Evolutionary conservation across 1,140 invertebrate species (phyloP).

Genomic region (Papilio polyxenes): DNA sequence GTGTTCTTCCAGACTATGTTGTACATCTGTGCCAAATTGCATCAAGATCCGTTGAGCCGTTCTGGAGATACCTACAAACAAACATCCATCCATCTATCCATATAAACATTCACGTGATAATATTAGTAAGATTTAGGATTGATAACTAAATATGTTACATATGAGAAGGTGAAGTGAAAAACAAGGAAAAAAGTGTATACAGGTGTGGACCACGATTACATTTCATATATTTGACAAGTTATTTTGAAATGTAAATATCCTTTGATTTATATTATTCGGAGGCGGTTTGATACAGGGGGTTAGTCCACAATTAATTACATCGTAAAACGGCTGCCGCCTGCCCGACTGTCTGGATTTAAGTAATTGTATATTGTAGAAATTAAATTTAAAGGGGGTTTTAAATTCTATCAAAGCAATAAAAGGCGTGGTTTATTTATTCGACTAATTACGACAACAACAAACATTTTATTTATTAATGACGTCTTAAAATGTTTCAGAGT

Average conservation of each 20-base stretch:
- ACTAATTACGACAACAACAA: slow-evolving; percentile 27
- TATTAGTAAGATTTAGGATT: no score
- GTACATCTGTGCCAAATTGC: no score
- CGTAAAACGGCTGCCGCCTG: slow-evolving; percentile 36
- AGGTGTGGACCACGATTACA: not conserved
- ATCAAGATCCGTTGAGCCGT: no score
- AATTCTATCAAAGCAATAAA: slow-evolving; percentile 37
- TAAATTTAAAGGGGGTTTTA: slow-evolving; percentile 35
- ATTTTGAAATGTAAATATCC: slow-evolving; percentile 28
- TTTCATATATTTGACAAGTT: slow-evolving; percentile 28
- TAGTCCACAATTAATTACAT: slow-evolving; percentile 37
- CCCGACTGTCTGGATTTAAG: slow-evolving; percentile 26
- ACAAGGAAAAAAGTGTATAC: no score
- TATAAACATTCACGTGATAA: no score
- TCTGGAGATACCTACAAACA: no score
- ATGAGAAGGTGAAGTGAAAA: no score
- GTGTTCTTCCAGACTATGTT: no score
- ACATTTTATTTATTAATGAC: slow-evolving; percentile 8
- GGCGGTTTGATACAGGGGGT: slow-evolving; percentile 37
- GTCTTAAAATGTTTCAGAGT: slow-evolving; percentile 6
- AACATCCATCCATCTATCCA: no score
- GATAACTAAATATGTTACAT: no score
- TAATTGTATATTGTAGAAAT: slow-evolving; percentile 34
- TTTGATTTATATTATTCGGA: slow-evolving; percentile 35
- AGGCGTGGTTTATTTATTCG: slow-evolving; percentile 29